These are phyloP conservation scores for Eumerus sabulonum DNA, from an alignment of 2,888 invertebrate genomes.

Conservation along the genomic window DNA sequence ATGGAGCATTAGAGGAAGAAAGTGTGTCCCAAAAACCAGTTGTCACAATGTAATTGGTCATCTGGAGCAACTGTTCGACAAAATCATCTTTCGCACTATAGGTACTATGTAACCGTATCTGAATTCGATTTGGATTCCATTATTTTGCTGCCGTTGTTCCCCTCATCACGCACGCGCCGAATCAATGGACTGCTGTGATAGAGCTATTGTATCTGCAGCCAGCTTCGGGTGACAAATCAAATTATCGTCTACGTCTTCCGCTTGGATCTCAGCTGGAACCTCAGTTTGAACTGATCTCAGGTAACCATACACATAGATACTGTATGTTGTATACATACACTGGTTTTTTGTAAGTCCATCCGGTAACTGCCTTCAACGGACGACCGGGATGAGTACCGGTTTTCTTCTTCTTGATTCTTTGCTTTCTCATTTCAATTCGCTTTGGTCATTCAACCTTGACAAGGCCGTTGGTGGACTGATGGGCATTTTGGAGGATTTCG, in stretches of 20 bases:
- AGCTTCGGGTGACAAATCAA: conserved; percentile 29
- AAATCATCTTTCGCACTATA: conserved; percentile 1
- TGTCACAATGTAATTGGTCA: conserved; percentile 43
- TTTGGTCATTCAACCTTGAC: conserved; percentile 77
- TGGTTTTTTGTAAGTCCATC: no score
- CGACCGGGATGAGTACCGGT: conserved; percentile 1
- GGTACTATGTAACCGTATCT: conserved; percentile 3
- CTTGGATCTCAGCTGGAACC: conserved; percentile 2
- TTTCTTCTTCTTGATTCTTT: conserved; percentile 9
- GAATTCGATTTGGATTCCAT: conserved; percentile 25
- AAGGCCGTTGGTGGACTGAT: conserved; percentile 75
- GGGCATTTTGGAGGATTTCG: conserved; percentile 40
- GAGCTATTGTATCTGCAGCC: no score
- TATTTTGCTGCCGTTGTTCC: conserved; percentile 1
- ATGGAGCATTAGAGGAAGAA: conserved; percentile 24
- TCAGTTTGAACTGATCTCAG: no score
- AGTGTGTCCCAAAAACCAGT: conserved; percentile 29
- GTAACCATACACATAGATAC: no score
- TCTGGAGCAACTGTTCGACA: conserved; percentile 32
- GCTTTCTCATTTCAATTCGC: no score
- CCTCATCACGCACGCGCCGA: conserved; percentile 36
- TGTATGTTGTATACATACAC: no score
- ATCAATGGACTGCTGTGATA: not conserved
- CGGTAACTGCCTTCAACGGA: no score
- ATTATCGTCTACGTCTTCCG: conserved; percentile 20